Base-by-base conservation (phyloP, 2,797 vertebrate genomes). In the Octomys mimax region DNA sequence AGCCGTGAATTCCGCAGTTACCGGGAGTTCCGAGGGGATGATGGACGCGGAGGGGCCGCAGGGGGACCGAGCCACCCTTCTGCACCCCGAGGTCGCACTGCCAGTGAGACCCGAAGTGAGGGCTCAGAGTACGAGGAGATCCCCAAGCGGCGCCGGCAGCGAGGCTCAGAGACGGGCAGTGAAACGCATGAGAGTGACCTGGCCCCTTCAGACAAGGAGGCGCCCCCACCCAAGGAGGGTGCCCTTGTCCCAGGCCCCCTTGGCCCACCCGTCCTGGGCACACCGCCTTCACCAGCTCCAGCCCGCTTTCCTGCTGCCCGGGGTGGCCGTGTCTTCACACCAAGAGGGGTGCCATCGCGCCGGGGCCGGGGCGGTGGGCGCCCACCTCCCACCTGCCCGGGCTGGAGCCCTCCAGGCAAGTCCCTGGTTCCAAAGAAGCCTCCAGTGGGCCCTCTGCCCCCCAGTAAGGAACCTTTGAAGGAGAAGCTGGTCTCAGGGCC, bases 51-150 rank as follows among this genome's bases (percentile, higher is more conserved):
- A 54, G 2, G 62, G 84, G 96, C 96, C 71, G 4, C 70, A 91
- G 98, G 88, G 92, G 98, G 21, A 96, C 87, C 86, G 21, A 93
- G 52, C n/a, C 98, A 98, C 31, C 94, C 97, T 2, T 52, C 89
- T 54, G 64, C 89, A 3, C 2, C 96, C 3, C 99, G 99, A 94
- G 99, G 99, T 0, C 99, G 99, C 73, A 99, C 99, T 96, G 98
- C 99, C 85, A 99, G 99, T 1, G 99, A 99, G 98, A 99, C 99
- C 0, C 99, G 99, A 36, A 99, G 99, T 2, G 99, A 99, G 98
- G 99, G 99, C 49, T 99, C 99, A 0, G 99, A 99, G 95, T 99
- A 99, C 19, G 99, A 99, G 97, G 99, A 99, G 97, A 99, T 99
- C 46, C 99, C 99, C 73, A 99, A 99, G 96, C 98, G 99, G 54